Base-by-base conservation (phyloP, 2,797 vertebrate genomes). In the Gallinago nigripennis region DNA sequence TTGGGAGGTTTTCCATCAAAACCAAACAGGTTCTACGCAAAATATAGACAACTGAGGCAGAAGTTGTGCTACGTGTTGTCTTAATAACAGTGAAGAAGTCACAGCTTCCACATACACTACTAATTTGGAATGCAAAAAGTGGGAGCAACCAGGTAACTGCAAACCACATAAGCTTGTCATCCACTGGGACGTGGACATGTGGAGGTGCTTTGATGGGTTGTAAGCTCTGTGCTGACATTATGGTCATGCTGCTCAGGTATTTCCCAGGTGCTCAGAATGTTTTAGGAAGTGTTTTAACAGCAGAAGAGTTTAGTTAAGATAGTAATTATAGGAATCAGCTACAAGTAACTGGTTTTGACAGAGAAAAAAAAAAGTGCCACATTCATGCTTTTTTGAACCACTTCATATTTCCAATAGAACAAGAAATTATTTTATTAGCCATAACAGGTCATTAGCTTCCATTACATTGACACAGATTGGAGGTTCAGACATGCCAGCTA, bases 391-490 rank as follows among this genome's bases (percentile, higher is more conserved):
- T 54, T 76, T 82, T 57, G 5, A 92, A 92, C 37, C 10, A 4
- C 70, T 90, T 88, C 37, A 0, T 82, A 68, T 66, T 88, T 82
- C 46, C 43, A 83, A 57, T 50, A 85, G 87, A 92, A 60, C 45
- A 81, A 56, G 65, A 72, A 68, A 92, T 91, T 85, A 78, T 83
- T 97, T 97, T 97, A 97, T 95, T 97, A 89, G 50, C 71, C 83
- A 71, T 27, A 84, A 65, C 8, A 68, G 27, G 21, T 77, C 30
- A 89, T 92, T 81, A 87, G 60, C 30, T 88, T 94, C 73, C 54
- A 43, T 90, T 91, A 82, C 65, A 69, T 0, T 77, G 85, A 85
- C 69, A 90, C 5, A 76, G 53, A 86, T 0, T 25, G n/a, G 31
- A 76, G 63, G 54, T 79, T 79, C 84, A 90, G 63, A 73, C 57